Evolutionary conservation across 2,113 vertebrate species (phyloP).

Genomic region (Notarius lentiginosus): DNA sequence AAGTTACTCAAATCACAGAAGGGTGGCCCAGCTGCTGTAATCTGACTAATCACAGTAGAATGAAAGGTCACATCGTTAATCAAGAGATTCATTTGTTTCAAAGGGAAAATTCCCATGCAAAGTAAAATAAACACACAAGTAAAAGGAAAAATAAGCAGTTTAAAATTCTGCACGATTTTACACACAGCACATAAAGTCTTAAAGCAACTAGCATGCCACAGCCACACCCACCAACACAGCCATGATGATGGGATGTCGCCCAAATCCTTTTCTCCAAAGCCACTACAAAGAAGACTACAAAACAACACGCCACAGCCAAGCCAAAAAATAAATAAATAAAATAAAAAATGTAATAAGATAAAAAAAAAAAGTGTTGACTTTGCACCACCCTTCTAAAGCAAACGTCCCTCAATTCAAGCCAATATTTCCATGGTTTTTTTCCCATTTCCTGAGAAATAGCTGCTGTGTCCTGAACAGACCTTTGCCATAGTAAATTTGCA

Average conservation of each 20-base stretch:
- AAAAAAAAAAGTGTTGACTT: not conserved
- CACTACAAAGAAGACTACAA: not conserved
- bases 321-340: not conserved
- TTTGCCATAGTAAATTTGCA: not conserved
- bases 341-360: too few relatives aligned
- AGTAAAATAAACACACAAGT: slow-evolving; percentile 31
- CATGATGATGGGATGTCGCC: slow-evolving; percentile 31
- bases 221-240: slow-evolving; percentile 22
- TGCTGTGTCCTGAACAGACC: not conserved
- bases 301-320: not conserved
- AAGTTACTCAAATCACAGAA: slow-evolving; percentile 33
- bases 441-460: not conserved
- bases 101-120: slow-evolving; percentile 23
- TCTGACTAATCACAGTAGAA: slow-evolving; percentile 22
- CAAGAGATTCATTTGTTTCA: slow-evolving; percentile 35
- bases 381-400: not conserved
- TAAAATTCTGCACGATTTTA: slow-evolving; percentile 32
- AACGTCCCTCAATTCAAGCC: not conserved
- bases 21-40: slow-evolving; percentile 6
- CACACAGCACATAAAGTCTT: slow-evolving; percentile 28
- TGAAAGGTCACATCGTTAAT: slow-evolving; percentile 44
- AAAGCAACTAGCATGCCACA: not conserved
- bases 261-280: slow-evolving; percentile 8
- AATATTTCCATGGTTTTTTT: not conserved
- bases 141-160: slow-evolving; percentile 31